These are phyloP conservation scores for Stichopus horrens DNA, from an alignment of 53 echinoderm and acorn worm species.

Conservation along the genomic window DNA sequence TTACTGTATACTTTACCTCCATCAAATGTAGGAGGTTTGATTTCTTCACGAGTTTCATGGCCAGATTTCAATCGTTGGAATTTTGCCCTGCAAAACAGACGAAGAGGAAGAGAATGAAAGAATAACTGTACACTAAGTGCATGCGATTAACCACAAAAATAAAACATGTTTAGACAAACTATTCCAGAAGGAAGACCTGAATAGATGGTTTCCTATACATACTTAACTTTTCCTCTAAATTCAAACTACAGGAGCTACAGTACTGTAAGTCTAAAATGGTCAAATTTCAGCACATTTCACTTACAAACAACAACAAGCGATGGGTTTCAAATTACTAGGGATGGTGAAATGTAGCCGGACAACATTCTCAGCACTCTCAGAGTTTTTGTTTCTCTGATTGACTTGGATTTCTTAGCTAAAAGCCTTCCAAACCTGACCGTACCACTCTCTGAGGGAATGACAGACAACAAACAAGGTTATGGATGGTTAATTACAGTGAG, in stretches of 20 bases:
- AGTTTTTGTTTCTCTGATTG: background rate
- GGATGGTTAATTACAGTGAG: slow-evolving; percentile 10
- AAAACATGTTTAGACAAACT: no score
- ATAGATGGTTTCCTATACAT: no score
- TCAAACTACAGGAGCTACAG: no score
- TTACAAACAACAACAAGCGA: no score
- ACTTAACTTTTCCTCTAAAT: no score
- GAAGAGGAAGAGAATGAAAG: no score
- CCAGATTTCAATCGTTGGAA: slow-evolving; percentile 93
- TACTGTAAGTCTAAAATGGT: no score
- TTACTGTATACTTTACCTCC: slow-evolving; percentile 73
- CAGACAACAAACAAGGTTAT: slow-evolving; percentile 6
- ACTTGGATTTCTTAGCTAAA: background rate
- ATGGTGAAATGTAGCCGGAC: background rate
- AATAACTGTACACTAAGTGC: no score
- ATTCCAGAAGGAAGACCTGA: no score
- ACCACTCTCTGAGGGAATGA: background rate
- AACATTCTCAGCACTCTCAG: background rate
- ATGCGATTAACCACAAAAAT: no score
- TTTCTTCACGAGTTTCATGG: slow-evolving; percentile 75
- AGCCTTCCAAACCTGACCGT: background rate
- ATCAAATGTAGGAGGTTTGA: slow-evolving; percentile 93
- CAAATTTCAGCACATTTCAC: no score
- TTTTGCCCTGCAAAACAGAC: slow-evolving; percentile 61
- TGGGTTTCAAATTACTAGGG: no score